Percentiles rank a stretch among this genome's conserved stretches.
Conservation (phyloP, 1,140 invertebrate genomes). For the Schmidtea mediterranea region DNA sequence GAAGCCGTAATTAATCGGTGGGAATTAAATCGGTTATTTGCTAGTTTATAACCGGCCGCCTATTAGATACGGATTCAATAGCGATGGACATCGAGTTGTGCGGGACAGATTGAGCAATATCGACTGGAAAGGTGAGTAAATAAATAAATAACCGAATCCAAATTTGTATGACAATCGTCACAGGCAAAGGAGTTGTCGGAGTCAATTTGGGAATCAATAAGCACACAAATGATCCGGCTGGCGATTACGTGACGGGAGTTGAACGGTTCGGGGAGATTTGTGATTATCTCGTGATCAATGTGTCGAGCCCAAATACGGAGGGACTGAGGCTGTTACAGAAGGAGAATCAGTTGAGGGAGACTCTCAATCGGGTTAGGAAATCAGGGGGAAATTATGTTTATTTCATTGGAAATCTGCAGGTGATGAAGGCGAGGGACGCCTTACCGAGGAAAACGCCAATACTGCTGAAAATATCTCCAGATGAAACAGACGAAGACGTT, state of each 20-base stretch:
- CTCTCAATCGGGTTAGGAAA: neutral
- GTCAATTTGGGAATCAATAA: conserved; percentile 91
- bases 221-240: conserved; percentile 37
- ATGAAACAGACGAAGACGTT: conserved; percentile 47
- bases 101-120: conserved; percentile 13
- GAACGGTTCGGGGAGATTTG: conserved; percentile 24
- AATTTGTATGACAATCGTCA: too few relatives aligned
- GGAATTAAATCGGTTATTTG: neutral
- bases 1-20: conserved; percentile 65
- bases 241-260: conserved; percentile 44
- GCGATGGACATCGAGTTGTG: conserved; percentile 47
- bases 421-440: conserved; percentile 37
- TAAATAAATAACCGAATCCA: too few relatives aligned
- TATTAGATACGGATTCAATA: conserved; percentile 63
- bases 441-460: conserved; percentile 34
- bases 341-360: conserved; percentile 36
- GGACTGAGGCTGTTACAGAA: conserved; percentile 57
- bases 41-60: neutral
- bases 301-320: conserved; percentile 58
- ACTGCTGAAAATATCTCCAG: conserved; percentile 69
- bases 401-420: conserved; percentile 14
- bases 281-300: conserved; percentile 32
- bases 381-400: too few relatives aligned
- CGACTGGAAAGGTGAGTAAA: conserved; percentile 8
- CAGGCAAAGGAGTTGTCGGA: conserved; percentile 33